Percentiles rank a stretch among this genome's conserved stretches.
These are phyloP conservation scores for Lipotes vexillifer DNA, from an alignment of 2,113 vertebrate species.

Conservation along the genomic window DNA sequence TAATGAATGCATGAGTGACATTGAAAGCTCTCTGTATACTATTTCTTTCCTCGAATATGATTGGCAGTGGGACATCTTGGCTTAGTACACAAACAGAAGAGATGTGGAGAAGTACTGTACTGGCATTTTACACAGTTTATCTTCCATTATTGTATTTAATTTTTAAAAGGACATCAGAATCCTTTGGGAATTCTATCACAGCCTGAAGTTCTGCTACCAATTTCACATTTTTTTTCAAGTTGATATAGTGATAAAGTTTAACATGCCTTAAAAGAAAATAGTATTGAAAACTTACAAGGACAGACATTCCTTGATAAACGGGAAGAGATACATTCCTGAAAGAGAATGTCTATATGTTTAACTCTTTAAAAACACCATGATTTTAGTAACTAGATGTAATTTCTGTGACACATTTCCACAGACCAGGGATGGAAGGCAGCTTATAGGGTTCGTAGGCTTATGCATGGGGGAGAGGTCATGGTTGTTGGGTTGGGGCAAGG, in stretches of 20 bases:
- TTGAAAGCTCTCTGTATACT: background rate
- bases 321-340: background rate
- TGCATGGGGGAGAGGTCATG: background rate
- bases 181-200: slow-evolving; percentile 43
- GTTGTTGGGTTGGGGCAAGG: background rate
- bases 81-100: slow-evolving; percentile 50
- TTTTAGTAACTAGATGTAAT: background rate
- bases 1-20: background rate
- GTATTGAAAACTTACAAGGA: slow-evolving; percentile 27
- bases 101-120: background rate
- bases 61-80: slow-evolving; percentile 40
- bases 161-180: slow-evolving; percentile 61
- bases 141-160: slow-evolving; percentile 69
- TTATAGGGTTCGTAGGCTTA: background rate
- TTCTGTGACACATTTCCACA: background rate
- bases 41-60: slow-evolving; percentile 13
- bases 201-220: slow-evolving; percentile 43
- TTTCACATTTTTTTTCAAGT: slow-evolving; percentile 52
- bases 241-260: slow-evolving; percentile 53
- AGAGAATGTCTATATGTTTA: background rate
- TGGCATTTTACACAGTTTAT: slow-evolving; percentile 68
- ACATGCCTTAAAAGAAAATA: slow-evolving; percentile 50
- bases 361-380: background rate
- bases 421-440: background rate
- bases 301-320: background rate